A percentile compares a stretch with the other conserved stretches of the same genome.
Conservation (phyloP, 2,113 vertebrate genomes). For the Brachirus orientalis region DNA sequence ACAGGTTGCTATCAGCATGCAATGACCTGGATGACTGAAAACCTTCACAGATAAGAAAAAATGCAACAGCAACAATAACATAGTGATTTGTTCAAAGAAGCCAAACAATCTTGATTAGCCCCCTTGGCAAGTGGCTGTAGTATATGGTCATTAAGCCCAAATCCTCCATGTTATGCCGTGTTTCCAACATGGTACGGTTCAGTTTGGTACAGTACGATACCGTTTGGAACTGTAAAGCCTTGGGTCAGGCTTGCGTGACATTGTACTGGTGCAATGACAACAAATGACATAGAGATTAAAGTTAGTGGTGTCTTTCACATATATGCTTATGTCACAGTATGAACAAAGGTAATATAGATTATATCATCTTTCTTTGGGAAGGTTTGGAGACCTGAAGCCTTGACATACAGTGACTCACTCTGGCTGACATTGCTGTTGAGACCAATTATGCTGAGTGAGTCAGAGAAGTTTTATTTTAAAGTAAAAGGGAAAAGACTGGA, state of each 20-base stretch:
- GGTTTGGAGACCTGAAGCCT: background rate
- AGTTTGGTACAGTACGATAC: too few species aligned
- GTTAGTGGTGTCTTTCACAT: background rate
- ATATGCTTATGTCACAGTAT: background rate
- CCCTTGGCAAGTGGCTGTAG: too few species aligned
- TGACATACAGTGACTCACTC: background rate
- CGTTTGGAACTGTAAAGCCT: too few species aligned
- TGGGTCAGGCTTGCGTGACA: too few species aligned
- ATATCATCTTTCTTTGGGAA: background rate
- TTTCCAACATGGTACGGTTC: too few species aligned
- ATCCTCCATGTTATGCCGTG: too few species aligned
- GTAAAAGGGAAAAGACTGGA: background rate
- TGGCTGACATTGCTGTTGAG: constrained; percentile 1
- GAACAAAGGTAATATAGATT: background rate
- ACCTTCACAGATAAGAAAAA: background rate
- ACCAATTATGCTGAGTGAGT: constrained; percentile 7
- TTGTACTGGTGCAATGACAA: background rate
- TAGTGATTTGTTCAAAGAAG: too few species aligned
- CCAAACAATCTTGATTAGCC: too few species aligned
- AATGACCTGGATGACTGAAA: background rate
- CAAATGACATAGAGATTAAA: too few species aligned
- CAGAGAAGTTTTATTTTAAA: constrained; percentile 5
- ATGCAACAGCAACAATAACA: background rate
- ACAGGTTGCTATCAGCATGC: too few species aligned
- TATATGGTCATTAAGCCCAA: too few species aligned